Percentiles rank a stretch among this genome's conserved stretches.
Conservation (phyloP, 2,888 invertebrate genomes). For the Uloborus plumipes region DNA sequence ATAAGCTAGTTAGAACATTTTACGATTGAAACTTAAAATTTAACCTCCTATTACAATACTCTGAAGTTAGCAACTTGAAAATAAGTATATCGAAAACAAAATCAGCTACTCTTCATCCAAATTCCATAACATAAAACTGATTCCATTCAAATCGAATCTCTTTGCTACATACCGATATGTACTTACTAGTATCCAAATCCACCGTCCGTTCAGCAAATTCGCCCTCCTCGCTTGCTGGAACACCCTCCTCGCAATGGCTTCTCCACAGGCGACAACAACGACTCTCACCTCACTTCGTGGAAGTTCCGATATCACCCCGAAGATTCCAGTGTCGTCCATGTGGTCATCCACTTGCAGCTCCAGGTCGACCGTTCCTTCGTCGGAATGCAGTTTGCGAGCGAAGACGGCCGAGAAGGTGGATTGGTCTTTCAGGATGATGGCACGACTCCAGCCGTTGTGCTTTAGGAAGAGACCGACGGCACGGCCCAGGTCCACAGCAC, state of each 20-base stretch:
- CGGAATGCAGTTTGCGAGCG: slow-evolving; percentile 77
- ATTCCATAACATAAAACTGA: background rate
- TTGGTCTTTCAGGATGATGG: slow-evolving; percentile 80
- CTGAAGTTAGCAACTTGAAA: too few species aligned
- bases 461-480: slow-evolving; percentile 80
- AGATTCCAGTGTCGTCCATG: background rate
- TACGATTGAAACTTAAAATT: too few species aligned
- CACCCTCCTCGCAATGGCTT: slow-evolving; percentile 79
- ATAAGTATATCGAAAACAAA: too few species aligned
- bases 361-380: background rate
- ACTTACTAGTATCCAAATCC: slow-evolving; percentile 82
- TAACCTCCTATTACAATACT: too few species aligned
- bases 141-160: too few species aligned
- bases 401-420: slow-evolving; percentile 77
- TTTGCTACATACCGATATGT: background rate
- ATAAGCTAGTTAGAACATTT: too few species aligned
- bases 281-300: slow-evolving; percentile 72
- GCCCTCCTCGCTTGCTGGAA: slow-evolving; percentile 82
- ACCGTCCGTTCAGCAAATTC: slow-evolving; percentile 87
- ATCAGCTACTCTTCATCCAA: background rate
- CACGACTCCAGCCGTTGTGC: slow-evolving; percentile 85
- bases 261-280: slow-evolving; percentile 82
- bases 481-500: slow-evolving; percentile 79
- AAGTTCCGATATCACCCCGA: background rate
- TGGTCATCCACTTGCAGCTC: background rate